Evolutionary conservation across 2,113 vertebrate species (phyloP).

Genomic region (Alaudala cheleensis): DNA sequence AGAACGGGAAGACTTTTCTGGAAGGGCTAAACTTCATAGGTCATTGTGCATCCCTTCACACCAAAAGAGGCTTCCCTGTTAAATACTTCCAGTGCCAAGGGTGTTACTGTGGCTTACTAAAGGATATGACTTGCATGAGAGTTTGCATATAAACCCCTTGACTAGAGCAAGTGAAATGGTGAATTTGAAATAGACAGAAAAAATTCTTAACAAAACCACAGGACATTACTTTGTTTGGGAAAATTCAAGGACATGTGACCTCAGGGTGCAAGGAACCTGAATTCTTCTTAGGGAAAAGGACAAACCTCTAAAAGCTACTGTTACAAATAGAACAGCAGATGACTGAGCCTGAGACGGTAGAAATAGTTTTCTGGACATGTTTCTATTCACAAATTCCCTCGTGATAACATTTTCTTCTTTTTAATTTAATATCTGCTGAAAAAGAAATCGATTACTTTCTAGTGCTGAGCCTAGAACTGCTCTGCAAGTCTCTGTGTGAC

Average conservation of each 20-base stretch:
- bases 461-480: background rate
- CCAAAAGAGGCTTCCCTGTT: background rate
- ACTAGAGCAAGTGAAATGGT: background rate
- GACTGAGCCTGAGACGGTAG: background rate
- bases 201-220: background rate
- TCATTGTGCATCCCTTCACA: fast-evolving
- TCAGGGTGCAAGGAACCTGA: background rate
- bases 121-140: background rate
- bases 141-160: background rate
- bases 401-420: fast-evolving
- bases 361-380: background rate
- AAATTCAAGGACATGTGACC: background rate
- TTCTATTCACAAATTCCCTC: background rate
- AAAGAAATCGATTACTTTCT: background rate
- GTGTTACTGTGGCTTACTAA: background rate
- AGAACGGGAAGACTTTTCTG: background rate
- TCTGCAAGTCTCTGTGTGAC: fast-evolving
- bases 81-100: background rate
- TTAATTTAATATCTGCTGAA: background rate
- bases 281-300: background rate
- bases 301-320: background rate
- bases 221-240: background rate
- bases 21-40: fast-evolving
- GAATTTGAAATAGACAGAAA: background rate
- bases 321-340: background rate